Base-by-base conservation (phyloP, 1,140 invertebrate genomes). In the Bilobella aurantiaca region DNA sequence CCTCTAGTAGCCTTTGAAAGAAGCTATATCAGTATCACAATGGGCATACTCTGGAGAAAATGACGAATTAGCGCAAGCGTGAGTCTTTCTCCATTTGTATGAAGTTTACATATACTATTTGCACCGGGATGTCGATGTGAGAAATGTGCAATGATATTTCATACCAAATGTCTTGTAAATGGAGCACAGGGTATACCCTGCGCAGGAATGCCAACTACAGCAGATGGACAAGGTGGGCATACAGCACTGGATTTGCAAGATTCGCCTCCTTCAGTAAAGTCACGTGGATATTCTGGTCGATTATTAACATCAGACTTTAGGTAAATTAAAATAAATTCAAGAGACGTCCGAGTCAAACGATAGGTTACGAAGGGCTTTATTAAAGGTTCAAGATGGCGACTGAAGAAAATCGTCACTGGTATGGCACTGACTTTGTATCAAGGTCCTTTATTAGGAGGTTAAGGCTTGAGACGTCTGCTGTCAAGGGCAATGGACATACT, bases 151-250 rank as follows among this genome's bases (percentile, higher is more conserved):
- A 83, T 88, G 63, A 77, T 88, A 0, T 92, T 91, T 76, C 90
- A 94, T 75, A 87, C 89, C 0, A 91, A 91, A 74, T 93, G 91
- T 74, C 89, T 90, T 64, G 87, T 89, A 73, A 90, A 89, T 74
- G 87, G 87, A 65, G 85, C 88, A 12, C 78, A 85, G 32, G 84
- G 83, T 30, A 47, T 27, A n/a, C 61, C 47, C 18, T 63, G 61
- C 29, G 14, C 27, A 3, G 28, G 56, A 32, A 12, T 5, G 25
- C 12, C 49, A 18, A 18, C 34, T 42, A 18, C 18, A 16, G 58
- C 3, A n/a, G 25, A 61, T 3, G 5, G 5, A 32, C 27, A 21
- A 14, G 21, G 31, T 49, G 47, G 47, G 61, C 18, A 76, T 68
- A 79, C 80, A 0, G 79, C 76, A 46, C 75, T 34, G 27, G 27